Percentiles rank a stretch among this genome's conserved stretches.
Conservation (phyloP, 35 echinoderm and acorn worm genomes). For the Ophioderma brevispina region DNA sequence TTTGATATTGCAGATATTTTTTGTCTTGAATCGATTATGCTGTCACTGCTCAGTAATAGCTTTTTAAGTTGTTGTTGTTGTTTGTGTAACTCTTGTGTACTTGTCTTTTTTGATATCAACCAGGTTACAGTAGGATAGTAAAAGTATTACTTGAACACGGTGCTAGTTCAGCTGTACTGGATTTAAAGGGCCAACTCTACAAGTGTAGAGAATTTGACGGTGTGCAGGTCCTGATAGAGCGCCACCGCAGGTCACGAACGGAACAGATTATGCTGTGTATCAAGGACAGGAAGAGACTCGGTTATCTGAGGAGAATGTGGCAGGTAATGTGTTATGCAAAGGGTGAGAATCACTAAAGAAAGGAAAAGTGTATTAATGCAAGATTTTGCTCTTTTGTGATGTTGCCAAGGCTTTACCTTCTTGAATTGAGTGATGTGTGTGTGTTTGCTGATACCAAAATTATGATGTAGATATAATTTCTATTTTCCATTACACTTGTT, state of each 20-base stretch:
- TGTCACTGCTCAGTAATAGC: no score
- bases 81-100: no score
- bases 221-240: constrained; percentile 89
- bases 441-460: no score
- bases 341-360: neutral
- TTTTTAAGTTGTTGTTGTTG: no score
- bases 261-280: constrained; percentile 77
- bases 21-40: no score
- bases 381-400: no score
- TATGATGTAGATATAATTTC: no score
- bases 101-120: neutral
- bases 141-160: constrained; percentile 68
- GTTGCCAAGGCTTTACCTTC: no score
- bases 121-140: constrained; percentile 86
- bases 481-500: no score
- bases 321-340: constrained; percentile 68
- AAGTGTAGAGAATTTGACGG: constrained; percentile 85
- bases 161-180: constrained; percentile 89
- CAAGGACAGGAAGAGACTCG: constrained; percentile 77
- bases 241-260: constrained; percentile 65
- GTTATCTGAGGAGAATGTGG: constrained; percentile 82
- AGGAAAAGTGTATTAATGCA: no score
- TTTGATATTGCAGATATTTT: no score
- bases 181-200: constrained; percentile 68
- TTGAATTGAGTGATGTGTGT: no score